These are phyloP conservation scores for Perizoma affinitatum DNA, from an alignment of 2,888 invertebrate genomes.

Conservation along the genomic window DNA sequence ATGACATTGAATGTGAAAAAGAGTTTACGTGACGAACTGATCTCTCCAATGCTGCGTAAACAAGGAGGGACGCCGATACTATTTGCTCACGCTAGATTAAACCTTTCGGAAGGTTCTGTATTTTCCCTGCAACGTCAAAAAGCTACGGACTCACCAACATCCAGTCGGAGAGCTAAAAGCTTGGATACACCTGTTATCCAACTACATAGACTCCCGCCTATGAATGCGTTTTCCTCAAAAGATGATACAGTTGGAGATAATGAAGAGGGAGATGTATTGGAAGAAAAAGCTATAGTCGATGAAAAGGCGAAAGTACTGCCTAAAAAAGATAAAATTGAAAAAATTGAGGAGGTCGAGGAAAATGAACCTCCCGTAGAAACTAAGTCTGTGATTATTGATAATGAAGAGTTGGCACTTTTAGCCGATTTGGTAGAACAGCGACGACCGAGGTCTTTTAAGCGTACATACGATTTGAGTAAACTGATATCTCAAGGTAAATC, in stretches of 20 bases:
- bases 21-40: slow-evolving; percentile 87
- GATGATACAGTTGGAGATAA: slow-evolving; percentile 94
- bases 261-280: slow-evolving; percentile 85
- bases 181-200: slow-evolving; percentile 93
- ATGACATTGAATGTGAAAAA: slow-evolving; percentile 68
- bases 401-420: slow-evolving; percentile 82
- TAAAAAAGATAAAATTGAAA: slow-evolving; percentile 69
- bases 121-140: slow-evolving; percentile 91
- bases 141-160: slow-evolving; percentile 89
- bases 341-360: slow-evolving; percentile 82
- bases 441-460: slow-evolving; percentile 78
- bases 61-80: slow-evolving; percentile 90
- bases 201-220: slow-evolving; percentile 90
- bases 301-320: slow-evolving; percentile 56
- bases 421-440: slow-evolving; percentile 81
- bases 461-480: slow-evolving; percentile 74
- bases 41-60: slow-evolving; percentile 88
- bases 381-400: slow-evolving; percentile 81
- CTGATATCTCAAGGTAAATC: slow-evolving; percentile 69
- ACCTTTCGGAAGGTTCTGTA: slow-evolving; percentile 93
- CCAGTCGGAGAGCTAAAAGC: slow-evolving; percentile 91
- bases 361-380: slow-evolving; percentile 66
- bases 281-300: slow-evolving; percentile 83
- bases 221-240: slow-evolving; percentile 94
- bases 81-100: slow-evolving; percentile 91